phyloP scores from a whole-genome alignment of 2,888 invertebrate genomes.

The Zygothrica quintamaculata region DNA sequence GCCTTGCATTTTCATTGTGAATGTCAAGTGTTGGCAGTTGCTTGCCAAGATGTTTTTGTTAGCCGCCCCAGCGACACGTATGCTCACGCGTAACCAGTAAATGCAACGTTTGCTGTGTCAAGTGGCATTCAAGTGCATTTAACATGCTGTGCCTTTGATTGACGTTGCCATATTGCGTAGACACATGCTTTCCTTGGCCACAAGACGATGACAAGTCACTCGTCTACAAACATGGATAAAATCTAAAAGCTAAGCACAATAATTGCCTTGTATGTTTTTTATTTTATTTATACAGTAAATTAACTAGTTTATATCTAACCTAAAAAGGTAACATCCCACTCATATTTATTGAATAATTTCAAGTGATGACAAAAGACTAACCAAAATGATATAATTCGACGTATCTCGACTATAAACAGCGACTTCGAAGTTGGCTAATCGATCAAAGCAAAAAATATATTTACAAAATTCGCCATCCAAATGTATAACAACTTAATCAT shows the following conservation, averaged over 20 bases:
- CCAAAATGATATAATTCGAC: no score
- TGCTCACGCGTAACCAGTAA: slow-evolving; percentile 36
- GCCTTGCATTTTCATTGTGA: slow-evolving; percentile 68
- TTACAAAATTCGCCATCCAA: no score
- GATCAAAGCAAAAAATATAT: no score
- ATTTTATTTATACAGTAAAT: no score
- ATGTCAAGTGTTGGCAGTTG: slow-evolving; percentile 75
- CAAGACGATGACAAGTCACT: slow-evolving; percentile 15
- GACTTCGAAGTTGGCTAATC: no score
- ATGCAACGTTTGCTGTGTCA: slow-evolving; percentile 61
- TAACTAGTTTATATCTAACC: no score
- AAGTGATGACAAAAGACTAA: no score
- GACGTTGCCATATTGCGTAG: slow-evolving; percentile 55
- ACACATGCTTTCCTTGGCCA: slow-evolving; percentile 4
- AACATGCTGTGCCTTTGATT: slow-evolving; percentile 64
- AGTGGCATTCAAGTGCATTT: slow-evolving; percentile 73
- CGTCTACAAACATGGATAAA: slow-evolving; percentile 30
- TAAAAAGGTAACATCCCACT: no score
- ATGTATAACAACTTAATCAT: no score
- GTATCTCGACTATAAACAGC: no score
- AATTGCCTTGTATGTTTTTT: no score
- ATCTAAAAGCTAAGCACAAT: slow-evolving; percentile 4
- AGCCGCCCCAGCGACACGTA: slow-evolving; percentile 33
- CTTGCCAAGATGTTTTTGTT: slow-evolving; percentile 68
- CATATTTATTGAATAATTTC: no score